Conservation (phyloP, 2,797 vertebrate species). For the Uromys caudimaculatus region DNA sequence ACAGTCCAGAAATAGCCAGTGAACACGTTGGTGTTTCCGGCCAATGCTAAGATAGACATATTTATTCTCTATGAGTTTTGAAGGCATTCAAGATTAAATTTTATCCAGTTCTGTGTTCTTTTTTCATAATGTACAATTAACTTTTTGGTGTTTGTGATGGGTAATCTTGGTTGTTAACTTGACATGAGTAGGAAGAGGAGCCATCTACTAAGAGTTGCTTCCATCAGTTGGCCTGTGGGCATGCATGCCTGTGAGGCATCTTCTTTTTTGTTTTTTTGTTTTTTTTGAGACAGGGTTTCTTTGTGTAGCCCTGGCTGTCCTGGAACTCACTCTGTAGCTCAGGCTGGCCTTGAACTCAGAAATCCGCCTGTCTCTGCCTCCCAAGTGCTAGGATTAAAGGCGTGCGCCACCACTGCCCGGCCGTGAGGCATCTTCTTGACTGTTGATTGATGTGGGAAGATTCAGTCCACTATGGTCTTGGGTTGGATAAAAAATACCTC, state of each 20-base stretch:
- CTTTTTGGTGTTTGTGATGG: neutral
- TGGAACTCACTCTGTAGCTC: no score
- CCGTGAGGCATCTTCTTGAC: no score
- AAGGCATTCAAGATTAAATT: conserved; percentile 49
- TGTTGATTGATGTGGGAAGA: neutral
- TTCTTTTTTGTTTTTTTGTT: no score
- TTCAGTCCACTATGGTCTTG: no score
- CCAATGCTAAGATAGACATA: neutral
- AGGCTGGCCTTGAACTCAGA: no score
- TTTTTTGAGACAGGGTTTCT: no score
- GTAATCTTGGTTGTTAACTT: neutral
- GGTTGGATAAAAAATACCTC: neutral
- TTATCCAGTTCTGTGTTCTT: neutral
- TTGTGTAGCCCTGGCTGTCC: no score
- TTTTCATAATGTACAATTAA: neutral
- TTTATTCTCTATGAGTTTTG: conserved; percentile 43
- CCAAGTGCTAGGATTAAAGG: no score
- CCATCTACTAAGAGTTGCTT: neutral
- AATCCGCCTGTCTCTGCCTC: no score
- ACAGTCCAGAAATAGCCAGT: conserved; percentile 48
- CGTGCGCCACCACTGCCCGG: no score
- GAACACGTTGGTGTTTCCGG: conserved; percentile 45
- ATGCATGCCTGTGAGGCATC: neutral
- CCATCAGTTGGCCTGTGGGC: neutral
- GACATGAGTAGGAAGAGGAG: neutral